Conservation (phyloP, 2,888 invertebrate species). For the Amiota mariae region DNA sequence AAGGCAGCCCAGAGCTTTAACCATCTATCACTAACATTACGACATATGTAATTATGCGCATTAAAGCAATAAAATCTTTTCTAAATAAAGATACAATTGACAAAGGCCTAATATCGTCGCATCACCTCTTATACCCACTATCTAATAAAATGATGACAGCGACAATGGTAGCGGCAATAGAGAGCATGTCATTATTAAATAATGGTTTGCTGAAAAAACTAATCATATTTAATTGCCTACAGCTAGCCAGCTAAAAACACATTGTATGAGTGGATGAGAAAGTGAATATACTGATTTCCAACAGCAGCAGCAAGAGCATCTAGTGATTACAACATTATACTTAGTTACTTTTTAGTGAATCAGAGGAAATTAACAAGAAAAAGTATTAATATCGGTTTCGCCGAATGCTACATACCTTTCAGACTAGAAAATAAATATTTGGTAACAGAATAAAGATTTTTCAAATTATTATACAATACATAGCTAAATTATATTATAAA, state of each 20-base stretch:
- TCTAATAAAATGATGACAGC: not conserved
- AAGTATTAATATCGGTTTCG: too few relatives aligned
- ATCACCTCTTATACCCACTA: too few relatives aligned
- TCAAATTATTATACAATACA: too few relatives aligned
- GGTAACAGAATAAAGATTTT: too few relatives aligned
- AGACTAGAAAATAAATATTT: too few relatives aligned
- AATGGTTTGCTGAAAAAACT: not conserved
- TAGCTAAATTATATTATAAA: too few relatives aligned
- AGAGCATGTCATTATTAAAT: not conserved
- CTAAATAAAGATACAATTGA: not conserved
- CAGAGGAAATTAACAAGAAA: not conserved
- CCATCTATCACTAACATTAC: not conserved
- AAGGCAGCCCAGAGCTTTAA: not conserved
- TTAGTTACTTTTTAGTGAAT: not conserved
- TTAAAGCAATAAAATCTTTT: conserved; percentile 10
- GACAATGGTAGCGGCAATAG: not conserved
- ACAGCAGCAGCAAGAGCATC: not conserved
- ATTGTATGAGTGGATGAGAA: not conserved
- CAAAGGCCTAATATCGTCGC: not conserved
- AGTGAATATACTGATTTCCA: not conserved
- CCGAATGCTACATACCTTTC: too few relatives aligned
- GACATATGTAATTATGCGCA: conserved; percentile 28
- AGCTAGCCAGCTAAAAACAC: too few relatives aligned
- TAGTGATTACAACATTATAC: not conserved
- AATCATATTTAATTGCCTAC: conserved; percentile 7